These are phyloP conservation scores for Pseudococcus longispinus DNA, from an alignment of 2,888 invertebrate species.

Conservation along the genomic window DNA sequence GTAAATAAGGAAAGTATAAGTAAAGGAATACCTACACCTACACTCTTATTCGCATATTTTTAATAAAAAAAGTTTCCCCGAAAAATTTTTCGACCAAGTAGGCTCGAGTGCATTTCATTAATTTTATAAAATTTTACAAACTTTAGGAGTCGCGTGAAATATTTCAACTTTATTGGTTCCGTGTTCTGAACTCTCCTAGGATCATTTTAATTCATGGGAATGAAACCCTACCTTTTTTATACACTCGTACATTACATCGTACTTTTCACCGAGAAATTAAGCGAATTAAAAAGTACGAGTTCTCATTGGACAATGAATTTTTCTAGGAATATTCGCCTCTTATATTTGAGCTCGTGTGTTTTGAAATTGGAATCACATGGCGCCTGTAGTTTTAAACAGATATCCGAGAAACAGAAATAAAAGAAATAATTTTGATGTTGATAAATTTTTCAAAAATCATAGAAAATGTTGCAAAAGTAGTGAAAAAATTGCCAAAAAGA, in stretches of 20 bases:
- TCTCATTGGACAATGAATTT: not conserved
- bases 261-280: not conserved
- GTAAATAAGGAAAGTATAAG: not conserved
- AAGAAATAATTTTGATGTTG: too few relatives aligned
- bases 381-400: too few relatives aligned
- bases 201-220: not conserved
- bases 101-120: not conserved
- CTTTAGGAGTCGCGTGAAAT: not conserved
- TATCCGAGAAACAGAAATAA: too few relatives aligned
- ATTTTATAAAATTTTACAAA: not conserved
- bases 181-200: not conserved
- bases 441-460: too few relatives aligned
- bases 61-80: not conserved
- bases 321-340: not conserved
- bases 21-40: not conserved
- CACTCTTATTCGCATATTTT: not conserved
- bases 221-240: not conserved
- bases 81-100: not conserved
- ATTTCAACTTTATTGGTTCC: not conserved
- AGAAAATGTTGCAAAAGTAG: too few relatives aligned
- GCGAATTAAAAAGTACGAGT: not conserved
- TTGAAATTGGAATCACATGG: too few relatives aligned
- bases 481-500: too few relatives aligned
- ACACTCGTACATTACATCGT: not conserved
- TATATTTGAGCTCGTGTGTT: not conserved